phyloP scores from a whole-genome alignment of 2,113 vertebrate genomes.

The Myrmecobius fasciatus region DNA sequence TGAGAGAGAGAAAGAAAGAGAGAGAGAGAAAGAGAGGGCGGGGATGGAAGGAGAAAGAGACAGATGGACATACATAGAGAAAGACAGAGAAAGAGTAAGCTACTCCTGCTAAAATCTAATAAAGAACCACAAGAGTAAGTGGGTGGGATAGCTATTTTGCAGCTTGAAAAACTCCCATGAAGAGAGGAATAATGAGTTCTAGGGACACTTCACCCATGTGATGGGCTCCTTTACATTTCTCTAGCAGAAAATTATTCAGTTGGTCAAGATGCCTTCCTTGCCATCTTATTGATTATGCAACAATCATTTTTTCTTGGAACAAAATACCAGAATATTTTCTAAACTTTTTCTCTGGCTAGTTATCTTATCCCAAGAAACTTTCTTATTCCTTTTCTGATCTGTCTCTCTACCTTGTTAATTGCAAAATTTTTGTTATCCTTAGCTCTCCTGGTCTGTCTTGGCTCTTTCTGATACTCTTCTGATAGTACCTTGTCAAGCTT shows the following conservation, averaged over 20 bases:
- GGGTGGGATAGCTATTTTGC: background rate
- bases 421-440: background rate
- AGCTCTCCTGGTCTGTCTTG: background rate
- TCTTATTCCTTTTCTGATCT: background rate
- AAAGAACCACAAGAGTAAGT: background rate
- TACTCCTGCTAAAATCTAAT: background rate
- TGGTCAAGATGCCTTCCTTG: background rate
- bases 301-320: background rate
- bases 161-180: background rate
- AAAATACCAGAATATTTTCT: background rate
- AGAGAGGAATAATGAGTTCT: background rate
- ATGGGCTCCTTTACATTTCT: background rate
- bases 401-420: background rate
- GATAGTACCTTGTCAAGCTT: background rate
- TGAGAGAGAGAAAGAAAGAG: background rate
- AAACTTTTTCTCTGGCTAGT: background rate
- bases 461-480: background rate
- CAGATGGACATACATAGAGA: too few species aligned
- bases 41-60: too few species aligned
- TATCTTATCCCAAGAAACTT: background rate
- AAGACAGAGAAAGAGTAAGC: background rate
- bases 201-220: background rate
- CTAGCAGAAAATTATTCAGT: background rate
- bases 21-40: background rate
- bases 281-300: background rate